These are phyloP conservation scores for Leucania comma DNA, from an alignment of 2,888 invertebrate genomes.

Conservation along the genomic window DNA sequence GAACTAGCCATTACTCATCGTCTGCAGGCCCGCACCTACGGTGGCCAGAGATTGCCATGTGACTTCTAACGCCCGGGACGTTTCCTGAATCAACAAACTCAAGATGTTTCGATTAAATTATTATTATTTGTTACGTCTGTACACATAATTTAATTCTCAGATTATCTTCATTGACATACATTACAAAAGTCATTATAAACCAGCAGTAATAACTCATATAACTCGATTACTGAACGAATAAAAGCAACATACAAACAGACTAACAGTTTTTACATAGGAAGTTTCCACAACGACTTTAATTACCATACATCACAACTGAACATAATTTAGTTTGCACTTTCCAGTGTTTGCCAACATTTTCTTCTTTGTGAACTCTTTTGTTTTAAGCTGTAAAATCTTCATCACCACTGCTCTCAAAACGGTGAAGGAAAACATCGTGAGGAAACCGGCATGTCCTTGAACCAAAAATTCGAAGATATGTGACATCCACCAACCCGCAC, in stretches of 20 bases:
- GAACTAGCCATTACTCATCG: too few species aligned
- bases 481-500: too few species aligned
- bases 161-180: constrained; percentile 44
- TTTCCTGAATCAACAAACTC: neutral
- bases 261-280: constrained; percentile 53
- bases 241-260: constrained; percentile 29
- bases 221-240: constrained; percentile 48
- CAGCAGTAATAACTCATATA: constrained; percentile 42
- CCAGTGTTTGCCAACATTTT: constrained; percentile 30
- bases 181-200: constrained; percentile 17
- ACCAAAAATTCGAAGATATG: too few species aligned
- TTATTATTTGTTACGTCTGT: constrained; percentile 8
- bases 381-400: too few species aligned
- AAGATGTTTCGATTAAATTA: neutral
- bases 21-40: too few species aligned
- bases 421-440: too few species aligned
- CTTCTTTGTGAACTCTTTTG: neutral
- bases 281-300: constrained; percentile 60
- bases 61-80: too few species aligned
- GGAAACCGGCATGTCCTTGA: too few species aligned
- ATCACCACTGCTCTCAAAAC: too few species aligned
- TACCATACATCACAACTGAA: constrained; percentile 57
- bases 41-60: too few species aligned
- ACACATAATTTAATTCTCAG: constrained; percentile 16
- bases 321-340: constrained; percentile 34